Evolutionary conservation across 2,797 vertebrate genomes (phyloP), one percentile per base, ranked within the genome.

Genomic region (Pseudocheirus occidentalis): DNA sequence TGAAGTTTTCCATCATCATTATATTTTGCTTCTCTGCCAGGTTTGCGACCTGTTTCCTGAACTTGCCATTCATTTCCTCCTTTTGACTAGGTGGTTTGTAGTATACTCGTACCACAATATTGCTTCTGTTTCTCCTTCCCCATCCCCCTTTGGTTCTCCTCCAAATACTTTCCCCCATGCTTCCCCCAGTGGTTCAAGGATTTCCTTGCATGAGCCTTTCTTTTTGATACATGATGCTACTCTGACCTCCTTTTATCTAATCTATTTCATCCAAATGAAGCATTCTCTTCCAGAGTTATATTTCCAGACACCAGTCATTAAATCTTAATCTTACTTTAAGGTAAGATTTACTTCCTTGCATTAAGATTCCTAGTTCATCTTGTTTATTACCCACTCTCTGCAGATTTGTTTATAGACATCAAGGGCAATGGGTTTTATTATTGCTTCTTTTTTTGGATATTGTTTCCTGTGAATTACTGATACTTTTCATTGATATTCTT

Each of bases 1-100:
- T 87, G 73, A 87, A 87, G 73, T 87, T 87, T 87, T 87, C 73
- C 73, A 87, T 50, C 73, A 87, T 87, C 73, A 87, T 87, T 50
- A 87, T 87, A 87, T 46, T 21, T 87, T 87, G 73, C 73, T 5
- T 50, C 9, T 87, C 40, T 87, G 73, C 40, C 73, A 87, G 40
- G 73, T 87, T 87, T 87, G 73, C 3, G 40, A 87, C 73, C 73
- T 87, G 40, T 28, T 87, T 87, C 73, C 40, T 50, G 73, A 87
- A 87, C 73, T 87, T 50, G 73, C 73, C 40, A 27, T 87, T 87
- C 73, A 50, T 87, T 87, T 87, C 73, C 73, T 87, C 40, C 73
- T 87, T 87, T 87, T 87, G 73, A 87, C 40, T 50, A 21, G 73
- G 73, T 87, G 40, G 40, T 87, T 87, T 87, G 40, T 87, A 50